A percentile compares a stretch with the other conserved stretches of the same genome.
Conservation (phyloP, 2,888 invertebrate genomes). For the Timandra comae region DNA sequence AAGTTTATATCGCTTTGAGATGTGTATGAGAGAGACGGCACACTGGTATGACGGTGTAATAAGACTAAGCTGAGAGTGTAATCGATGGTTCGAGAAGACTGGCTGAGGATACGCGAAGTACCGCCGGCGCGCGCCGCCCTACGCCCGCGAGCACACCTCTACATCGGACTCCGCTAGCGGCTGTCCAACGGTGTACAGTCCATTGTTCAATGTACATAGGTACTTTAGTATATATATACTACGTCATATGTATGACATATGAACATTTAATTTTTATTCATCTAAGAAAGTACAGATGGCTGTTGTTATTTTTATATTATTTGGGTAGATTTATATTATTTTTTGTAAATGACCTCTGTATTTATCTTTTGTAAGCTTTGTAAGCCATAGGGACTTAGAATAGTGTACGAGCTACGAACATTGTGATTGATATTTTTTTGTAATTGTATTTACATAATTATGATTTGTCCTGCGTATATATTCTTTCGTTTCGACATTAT, state of each 20-base stretch:
- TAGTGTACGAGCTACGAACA: conserved; percentile 71
- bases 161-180: too few species aligned
- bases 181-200: too few species aligned
- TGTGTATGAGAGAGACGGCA: conserved; percentile 39
- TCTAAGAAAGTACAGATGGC: conserved; percentile 77
- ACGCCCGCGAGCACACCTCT: conserved; percentile 19
- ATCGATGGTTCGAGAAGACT: conserved; percentile 13
- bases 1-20: conserved; percentile 67
- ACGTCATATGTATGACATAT: conserved; percentile 76
- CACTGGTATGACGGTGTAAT: conserved; percentile 9
- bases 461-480: conserved; percentile 55
- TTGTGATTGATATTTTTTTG: conserved; percentile 69
- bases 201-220: conserved; percentile 52
- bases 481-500: conserved; percentile 65
- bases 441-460: conserved; percentile 63
- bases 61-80: conserved; percentile 9
- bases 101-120: conserved; percentile 26
- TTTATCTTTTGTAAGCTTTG: conserved; percentile 73
- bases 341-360: conserved; percentile 77
- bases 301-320: conserved; percentile 78
- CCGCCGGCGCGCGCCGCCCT: conserved; percentile 29
- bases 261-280: conserved; percentile 73
- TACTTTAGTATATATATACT: conserved; percentile 70
- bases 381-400: conserved; percentile 73
- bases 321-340: conserved; percentile 76